Conservation (phyloP, 2,797 vertebrate species). For the Paedocypris micromegethes region DNA sequence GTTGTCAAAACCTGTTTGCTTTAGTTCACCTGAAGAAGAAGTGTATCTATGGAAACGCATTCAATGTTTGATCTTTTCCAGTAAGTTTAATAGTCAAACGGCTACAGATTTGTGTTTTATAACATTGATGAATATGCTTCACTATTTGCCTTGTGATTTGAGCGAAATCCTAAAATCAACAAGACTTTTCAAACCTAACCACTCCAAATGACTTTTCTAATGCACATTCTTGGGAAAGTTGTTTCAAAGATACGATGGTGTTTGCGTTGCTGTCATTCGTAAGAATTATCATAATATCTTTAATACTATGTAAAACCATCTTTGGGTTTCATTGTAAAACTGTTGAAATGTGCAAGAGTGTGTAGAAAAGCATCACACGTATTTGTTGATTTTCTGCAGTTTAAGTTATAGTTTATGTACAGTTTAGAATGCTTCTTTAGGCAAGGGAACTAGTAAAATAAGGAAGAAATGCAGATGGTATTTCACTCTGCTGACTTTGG, state of each 20-base stretch:
- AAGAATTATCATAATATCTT: background rate
- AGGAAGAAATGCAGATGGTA: too few species aligned
- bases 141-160: slow-evolving; percentile 2
- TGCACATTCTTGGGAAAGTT: slow-evolving; percentile 4
- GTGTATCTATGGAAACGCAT: background rate
- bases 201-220: slow-evolving; percentile 9
- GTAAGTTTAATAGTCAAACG: too few species aligned
- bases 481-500: too few species aligned
- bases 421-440: too few species aligned
- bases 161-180: background rate
- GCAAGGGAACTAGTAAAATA: too few species aligned
- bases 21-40: slow-evolving; percentile 19
- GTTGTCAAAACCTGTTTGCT: slow-evolving; percentile 26
- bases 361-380: too few species aligned
- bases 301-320: too few species aligned
- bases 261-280: background rate
- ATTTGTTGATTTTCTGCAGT: too few species aligned
- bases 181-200: background rate
- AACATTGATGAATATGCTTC: background rate
- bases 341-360: too few species aligned
- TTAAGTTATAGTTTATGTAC: too few species aligned
- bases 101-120: background rate
- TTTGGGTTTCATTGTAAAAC: too few species aligned
- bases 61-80: background rate
- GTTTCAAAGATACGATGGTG: background rate